These are phyloP conservation scores for Scaptomyza pallida DNA, from an alignment of 1,140 invertebrate genomes.

Conservation along the genomic window DNA sequence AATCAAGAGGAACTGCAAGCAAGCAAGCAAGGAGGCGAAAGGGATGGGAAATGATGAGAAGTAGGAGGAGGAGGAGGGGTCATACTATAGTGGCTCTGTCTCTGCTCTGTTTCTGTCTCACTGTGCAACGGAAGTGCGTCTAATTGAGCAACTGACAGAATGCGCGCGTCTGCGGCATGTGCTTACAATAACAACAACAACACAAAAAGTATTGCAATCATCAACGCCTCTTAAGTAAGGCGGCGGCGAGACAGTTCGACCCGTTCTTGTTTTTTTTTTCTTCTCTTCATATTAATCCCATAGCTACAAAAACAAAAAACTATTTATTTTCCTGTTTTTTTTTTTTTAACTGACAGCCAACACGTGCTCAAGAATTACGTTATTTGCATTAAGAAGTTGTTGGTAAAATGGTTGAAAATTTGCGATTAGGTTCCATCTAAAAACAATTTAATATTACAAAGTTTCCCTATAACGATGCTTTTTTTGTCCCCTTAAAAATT, in stretches of 20 bases:
- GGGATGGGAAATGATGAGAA: neutral
- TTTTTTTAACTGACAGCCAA: conserved; percentile 12
- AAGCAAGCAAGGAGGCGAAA: too few relatives aligned
- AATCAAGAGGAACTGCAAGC: neutral
- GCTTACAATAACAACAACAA: conserved; percentile 30
- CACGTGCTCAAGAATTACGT: conserved; percentile 30
- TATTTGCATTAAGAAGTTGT: too few relatives aligned
- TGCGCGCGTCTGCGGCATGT: conserved; percentile 56
- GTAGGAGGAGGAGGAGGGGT: neutral
- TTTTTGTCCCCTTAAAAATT: too few relatives aligned
- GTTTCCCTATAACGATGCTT: too few relatives aligned
- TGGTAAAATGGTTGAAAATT: too few relatives aligned
- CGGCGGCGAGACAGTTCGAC: too few relatives aligned
- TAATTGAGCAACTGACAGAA: conserved; percentile 78
- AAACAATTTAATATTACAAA: too few relatives aligned
- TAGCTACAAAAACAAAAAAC: too few relatives aligned
- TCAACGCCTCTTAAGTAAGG: conserved; percentile 4
- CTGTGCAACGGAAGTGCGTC: conserved; percentile 71
- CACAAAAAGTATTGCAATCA: too few relatives aligned
- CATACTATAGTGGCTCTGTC: too few relatives aligned
- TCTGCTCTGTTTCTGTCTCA: too few relatives aligned
- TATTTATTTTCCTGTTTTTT: neutral
- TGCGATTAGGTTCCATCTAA: too few relatives aligned
- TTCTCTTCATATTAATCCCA: conserved; percentile 1
- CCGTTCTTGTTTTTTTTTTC: conserved; percentile 18